Base-by-base conservation (phyloP, 2,888 invertebrate genomes). In the Lepidonotus clava region DNA sequence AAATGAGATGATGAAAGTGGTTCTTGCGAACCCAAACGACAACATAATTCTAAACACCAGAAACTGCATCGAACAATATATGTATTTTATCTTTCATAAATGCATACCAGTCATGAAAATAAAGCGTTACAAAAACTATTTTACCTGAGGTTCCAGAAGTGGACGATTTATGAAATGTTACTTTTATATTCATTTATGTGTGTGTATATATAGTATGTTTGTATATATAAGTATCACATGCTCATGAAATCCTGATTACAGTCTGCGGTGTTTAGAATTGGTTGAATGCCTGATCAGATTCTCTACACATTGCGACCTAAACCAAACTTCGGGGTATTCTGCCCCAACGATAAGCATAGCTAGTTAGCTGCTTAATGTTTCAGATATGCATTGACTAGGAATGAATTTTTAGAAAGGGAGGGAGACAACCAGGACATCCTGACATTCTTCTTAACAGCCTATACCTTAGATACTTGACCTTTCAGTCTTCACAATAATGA, bases 81-180 rank as follows among this genome's bases (percentile, higher is more conserved):
- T 24, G 32, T 80, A 46, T 28, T 51, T 80, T 41, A 80, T 80
- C n/a, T 80, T 14, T 41, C 28, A 28, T 46, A 80, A 46, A 46
- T 46, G 80, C 80, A 80, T 80, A 46, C 46, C 80, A 32, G 80
- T 46, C 51, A 80, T 80, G 80, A 80, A 80, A 80, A 80, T 80
- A 80, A 80, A 46, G 80, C 40, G 34, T 80, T 80, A 80, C 28
- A 80, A 46, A 80, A 80, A 38, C 71, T 71, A 71, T 71, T 71
- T 71, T 34, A 71, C 71, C 71, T 71, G 71, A 71, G 71, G 71
- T 36, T 71, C 38, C 71, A 71, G 71, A 71, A 71, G 71, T 71
- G 71, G 71, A 71, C 71, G 38, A 34, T 24, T 71, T 71, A 71
- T 11, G 34, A 61, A 61, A 61, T n/a, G 61, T 61, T 61, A 61